Evolutionary conservation across 2,113 vertebrate genomes (phyloP), one percentile per base, ranked within the genome.

Genomic region (Pterocles orientalis): DNA sequence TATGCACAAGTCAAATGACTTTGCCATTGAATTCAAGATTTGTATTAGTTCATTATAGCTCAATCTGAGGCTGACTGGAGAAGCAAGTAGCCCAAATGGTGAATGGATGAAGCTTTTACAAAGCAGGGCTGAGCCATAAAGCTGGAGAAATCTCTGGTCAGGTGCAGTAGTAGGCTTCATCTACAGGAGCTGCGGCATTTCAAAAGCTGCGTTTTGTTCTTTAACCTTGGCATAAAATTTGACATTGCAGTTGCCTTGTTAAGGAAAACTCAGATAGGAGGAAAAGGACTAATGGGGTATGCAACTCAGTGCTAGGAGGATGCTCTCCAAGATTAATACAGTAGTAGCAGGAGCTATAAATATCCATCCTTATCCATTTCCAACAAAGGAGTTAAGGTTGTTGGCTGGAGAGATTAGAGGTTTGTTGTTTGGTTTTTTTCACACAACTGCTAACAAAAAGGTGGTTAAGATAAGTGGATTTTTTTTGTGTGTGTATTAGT

Each of bases 1-100:
- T 94, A 94, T 95, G 41, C 86, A 94, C 51, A 92, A 94, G 76
- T 64, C 41, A 93, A 87, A 88, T 82, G 66, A 83, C 82, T 81
- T 92, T 94, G 70, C 71, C 58, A 36, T 25, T 87, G 64, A 92
- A 91, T 83, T 79, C 19, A 60, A 45, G 28, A 60, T 86, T 86
- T 93, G 19, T 80, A 39, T 72, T 83, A 58, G 47, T 75, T 9
- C 43, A 66, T 79, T 73, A 93, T 43, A 6, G 17, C 61, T 96
- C 90, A 66, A 0, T 82, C 13, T 51, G 80, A 79, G 31, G 80
- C 54, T 21, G 81, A n/a, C 33, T 81, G 81, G 41, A 50, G 80
- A 82, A 91, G 62, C 61, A 86, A 79, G 47, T 33, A 88, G 75
- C 43, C 86, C 77, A 64, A 58, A 70, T 50, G 79, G 91, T 91